Conservation (phyloP, 2,113 vertebrate species). For the Phodopus roborovskii region DNA sequence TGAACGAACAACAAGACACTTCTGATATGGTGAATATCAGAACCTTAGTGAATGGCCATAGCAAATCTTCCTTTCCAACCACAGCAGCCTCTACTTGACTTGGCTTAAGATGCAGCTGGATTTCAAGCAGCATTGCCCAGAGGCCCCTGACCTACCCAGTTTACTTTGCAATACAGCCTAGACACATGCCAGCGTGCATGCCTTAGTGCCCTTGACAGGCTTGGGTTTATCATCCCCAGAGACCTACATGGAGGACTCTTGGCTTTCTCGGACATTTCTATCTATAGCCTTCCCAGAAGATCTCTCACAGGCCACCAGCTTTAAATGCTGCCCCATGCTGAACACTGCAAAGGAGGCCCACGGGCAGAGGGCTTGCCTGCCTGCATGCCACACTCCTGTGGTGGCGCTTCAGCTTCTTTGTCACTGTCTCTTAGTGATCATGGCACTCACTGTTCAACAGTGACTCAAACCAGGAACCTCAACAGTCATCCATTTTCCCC, state of each 20-base stretch:
- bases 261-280: not conserved
- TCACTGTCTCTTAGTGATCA: not conserved
- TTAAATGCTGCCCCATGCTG: not conserved
- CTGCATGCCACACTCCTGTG: not conserved
- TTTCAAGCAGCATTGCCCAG: not conserved
- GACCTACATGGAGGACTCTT: not conserved
- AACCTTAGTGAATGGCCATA: too few relatives aligned
- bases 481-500: not conserved
- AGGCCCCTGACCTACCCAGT: not conserved
- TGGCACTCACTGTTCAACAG: too few relatives aligned
- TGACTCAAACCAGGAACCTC: not conserved
- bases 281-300: not conserved
- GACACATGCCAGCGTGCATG: too few relatives aligned
- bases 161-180: not conserved
- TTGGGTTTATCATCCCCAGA: not conserved
- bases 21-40: too few relatives aligned
- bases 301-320: not conserved
- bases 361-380: rapidly evolving
- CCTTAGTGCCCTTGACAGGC: not conserved
- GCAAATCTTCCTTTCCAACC: not conserved
- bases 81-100: not conserved
- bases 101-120: not conserved
- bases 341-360: not conserved
- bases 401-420: not conserved
- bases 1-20: not conserved